These are phyloP conservation scores for Dascillus cervinus DNA, from an alignment of 2,888 invertebrate species.

Conservation along the genomic window DNA sequence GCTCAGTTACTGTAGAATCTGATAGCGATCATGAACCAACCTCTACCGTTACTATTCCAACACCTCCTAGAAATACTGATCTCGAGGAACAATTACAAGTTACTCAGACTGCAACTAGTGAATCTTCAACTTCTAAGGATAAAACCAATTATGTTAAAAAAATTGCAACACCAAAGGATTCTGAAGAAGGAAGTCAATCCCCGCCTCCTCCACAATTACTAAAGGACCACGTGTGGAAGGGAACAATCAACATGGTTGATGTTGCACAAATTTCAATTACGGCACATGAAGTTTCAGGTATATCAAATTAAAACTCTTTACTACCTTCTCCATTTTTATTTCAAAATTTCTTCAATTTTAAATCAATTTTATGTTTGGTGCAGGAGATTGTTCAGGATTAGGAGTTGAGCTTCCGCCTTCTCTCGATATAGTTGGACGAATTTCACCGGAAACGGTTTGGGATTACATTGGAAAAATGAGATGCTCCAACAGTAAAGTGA, in stretches of 20 bases:
- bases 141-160: too few relatives aligned
- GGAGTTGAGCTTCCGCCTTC: constrained; percentile 68
- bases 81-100: constrained; percentile 27
- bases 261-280: constrained; percentile 81
- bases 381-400: constrained; percentile 59
- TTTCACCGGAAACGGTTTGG: constrained; percentile 85
- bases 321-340: background rate
- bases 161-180: background rate
- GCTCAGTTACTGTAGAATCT: constrained; percentile 38
- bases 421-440: constrained; percentile 85
- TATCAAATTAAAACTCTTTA: constrained; percentile 1
- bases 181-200: constrained; percentile 21
- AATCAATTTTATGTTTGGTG: background rate
- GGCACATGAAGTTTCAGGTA: constrained; percentile 63
- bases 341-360: too few relatives aligned
- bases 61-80: constrained; percentile 42
- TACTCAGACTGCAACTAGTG: constrained; percentile 2
- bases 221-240: constrained; percentile 56
- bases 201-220: constrained; percentile 27
- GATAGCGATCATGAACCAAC: constrained; percentile 73
- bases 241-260: constrained; percentile 84
- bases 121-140: too few relatives aligned
- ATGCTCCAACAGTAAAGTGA: constrained; percentile 79
- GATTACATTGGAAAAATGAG: constrained; percentile 89
- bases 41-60: constrained; percentile 66